Percentiles rank a stretch among this genome's conserved stretches.
These are phyloP conservation scores for Ianthella basta DNA, from an alignment of 37 sponge, comb jelly and placozoan genomes.

Conservation along the genomic window DNA sequence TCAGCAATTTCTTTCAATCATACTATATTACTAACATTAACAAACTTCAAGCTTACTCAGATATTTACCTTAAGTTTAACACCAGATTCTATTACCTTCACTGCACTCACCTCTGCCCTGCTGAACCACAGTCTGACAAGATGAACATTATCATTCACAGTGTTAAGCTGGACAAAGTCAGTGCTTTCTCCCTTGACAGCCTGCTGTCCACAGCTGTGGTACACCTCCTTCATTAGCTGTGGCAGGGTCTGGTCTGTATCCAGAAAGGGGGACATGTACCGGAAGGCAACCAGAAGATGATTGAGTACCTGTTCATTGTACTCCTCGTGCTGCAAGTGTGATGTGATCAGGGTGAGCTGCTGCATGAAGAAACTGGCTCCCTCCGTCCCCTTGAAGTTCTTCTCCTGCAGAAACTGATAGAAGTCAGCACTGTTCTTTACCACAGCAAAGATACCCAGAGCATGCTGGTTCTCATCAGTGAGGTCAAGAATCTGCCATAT, in stretches of 20 bases:
- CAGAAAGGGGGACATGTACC: conserved; percentile 72
- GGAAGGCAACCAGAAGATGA: conserved; percentile 84
- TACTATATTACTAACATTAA: too few relatives aligned
- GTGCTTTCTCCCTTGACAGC: conserved; percentile 38
- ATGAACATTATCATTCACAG: conserved; percentile 81
- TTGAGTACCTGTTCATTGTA: conserved; percentile 89
- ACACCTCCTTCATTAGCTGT: conserved; percentile 64
- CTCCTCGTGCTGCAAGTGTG: conserved; percentile 87
- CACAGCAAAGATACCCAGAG: conserved; percentile 59
- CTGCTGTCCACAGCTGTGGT: conserved; percentile 30
- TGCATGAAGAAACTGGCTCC: conserved; percentile 57
- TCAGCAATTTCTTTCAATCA: too few relatives aligned
- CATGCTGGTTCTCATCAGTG: neutral
- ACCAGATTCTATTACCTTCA: too few relatives aligned
- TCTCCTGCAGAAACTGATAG: conserved; percentile 69
- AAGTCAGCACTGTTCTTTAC: conserved; percentile 64
- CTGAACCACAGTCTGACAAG: conserved; percentile 89
- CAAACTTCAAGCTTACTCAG: too few relatives aligned
- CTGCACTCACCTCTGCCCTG: conserved; percentile 67
- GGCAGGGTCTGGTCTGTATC: conserved; percentile 52
- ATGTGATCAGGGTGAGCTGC: conserved; percentile 73
- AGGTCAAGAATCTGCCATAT: conserved; percentile 42
- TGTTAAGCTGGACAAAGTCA: conserved; percentile 38
- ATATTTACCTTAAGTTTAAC: too few relatives aligned
- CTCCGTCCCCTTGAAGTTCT: conserved; percentile 58